Evolutionary conservation across 2,888 invertebrate genomes (phyloP), one percentile per base, ranked within the genome.

Genomic region (Achlya flavicornis): DNA sequence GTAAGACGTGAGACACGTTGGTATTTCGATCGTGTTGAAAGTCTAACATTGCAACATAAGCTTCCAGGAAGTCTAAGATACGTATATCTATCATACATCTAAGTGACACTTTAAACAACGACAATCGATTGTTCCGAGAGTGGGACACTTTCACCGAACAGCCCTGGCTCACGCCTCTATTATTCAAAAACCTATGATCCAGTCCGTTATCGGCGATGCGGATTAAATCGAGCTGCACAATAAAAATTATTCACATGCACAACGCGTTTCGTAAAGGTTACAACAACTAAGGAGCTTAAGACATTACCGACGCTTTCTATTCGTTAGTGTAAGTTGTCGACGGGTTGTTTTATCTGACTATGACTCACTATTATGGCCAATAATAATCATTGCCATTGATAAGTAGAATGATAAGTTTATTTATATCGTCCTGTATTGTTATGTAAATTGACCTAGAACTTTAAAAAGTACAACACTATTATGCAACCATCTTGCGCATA

Each of bases 301-400:
- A 80, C 80, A 87, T 85, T 85, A 87, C 73, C 80, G 83, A 85
- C 87, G 87, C 92, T 92, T 92, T 92, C 91, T 91, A 89, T 83
- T 86, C 78, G 76, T 72, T 71, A 67, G 74, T 70, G 63, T 67
- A 71, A 68, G 71, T 76, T 71, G 73, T 60, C 41, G 14, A 73
- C 74, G 70, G 73, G 68, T 8, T 46, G 65, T 69, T 75, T 68
- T 72, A 73, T 66, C 26, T 2, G 41, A 60, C 70, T 71, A 72
- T 76, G 76, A 76, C 64, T 77, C 71, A 72, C 26, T 67, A 76
- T 66, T 76, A 74, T 67, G 66, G 43, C 63, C 26, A 26, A 26
- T 26, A 69, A 69, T 63, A 73, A 77, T 71, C 68, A 64, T 58
- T 38, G 38, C 38, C 68, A 67, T 53, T 65, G 68, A 69, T 72